Evolutionary conservation across 30 jellyfish, hydroid and myxozoan species (phyloP), one percentile per base, ranked within the genome.

Genomic region (Aurelia aurita): DNA sequence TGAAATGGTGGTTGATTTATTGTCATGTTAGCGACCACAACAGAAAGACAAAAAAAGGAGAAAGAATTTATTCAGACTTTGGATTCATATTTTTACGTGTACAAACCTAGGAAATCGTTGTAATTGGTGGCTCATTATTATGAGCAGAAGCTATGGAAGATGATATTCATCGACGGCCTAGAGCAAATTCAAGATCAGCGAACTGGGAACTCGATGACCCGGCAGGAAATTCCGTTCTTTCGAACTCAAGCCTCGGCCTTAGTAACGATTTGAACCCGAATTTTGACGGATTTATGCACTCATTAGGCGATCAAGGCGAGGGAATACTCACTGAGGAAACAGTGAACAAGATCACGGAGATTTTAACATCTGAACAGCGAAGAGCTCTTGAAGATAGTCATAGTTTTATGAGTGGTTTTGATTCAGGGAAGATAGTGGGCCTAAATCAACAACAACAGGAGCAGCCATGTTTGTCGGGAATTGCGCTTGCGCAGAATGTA

Each of bases 271-370:
- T 20, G 43, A 79, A 58, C 32, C 78, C 23, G 20, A 67, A 60
- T 62, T 72, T 82, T 32, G 81, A 34, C 35, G 69, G 68, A 29
- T 82, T 65, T 46, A 53, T 82, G 79, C 85, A 82, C 49, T 51
- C 85, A n/a, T 53, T 82, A 16, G 85, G 79, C 51, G 91, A 82
- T 13, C 91, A 82, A 14, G 85, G 81, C 3, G 91, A 82, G 19
- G 59, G 75, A 13, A 25, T 82, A 16, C 55, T 82, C 20, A 67
- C 60, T 29, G 77, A 73, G 51, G 91, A 54, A 32, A 65, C 85
- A 0, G 91, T 82, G 19, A 55, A 73, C 31, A 47, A 73, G 77
- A 82, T 82, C 4, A 82, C 80, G 11, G 91, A 82, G 55, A 82
- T 82, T 57, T 39, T 82, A 11, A 69, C 61, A 21, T 85, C 80